Base-by-base conservation (phyloP, 2,797 vertebrate species). In the Sciaenops ocellatus region DNA sequence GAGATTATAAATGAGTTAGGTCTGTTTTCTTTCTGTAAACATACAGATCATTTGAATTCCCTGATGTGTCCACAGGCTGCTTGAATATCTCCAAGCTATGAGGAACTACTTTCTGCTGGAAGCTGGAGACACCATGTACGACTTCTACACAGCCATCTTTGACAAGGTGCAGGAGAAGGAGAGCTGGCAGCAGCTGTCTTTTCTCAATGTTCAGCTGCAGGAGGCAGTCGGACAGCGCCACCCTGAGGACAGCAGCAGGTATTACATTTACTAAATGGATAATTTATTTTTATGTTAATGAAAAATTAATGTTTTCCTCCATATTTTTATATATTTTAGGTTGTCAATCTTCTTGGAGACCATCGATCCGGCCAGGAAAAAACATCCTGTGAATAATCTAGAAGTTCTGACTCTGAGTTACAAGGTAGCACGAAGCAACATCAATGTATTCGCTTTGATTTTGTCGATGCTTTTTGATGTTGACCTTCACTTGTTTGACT, bases 41-140 rank as follows among this genome's bases (percentile, higher is more conserved):
- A 15, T 3, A 20, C 26, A 15, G 22, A 78, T 3, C 2, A 12
- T 73, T 38, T 72, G 59, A 80, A 28, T 28, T 47, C 7, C 26
- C 26, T 34, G 4, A 17, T 50, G 24, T 83, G 1, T 83, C 72
- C 60, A 41, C 81, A 99, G 98, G 85, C 89, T 99, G 69, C 93
- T 99, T 71, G 98, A 98, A 60, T 98, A 98, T 89, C 96, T 99
- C 59, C 97, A 99, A 62, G 97, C 98, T 17, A 99, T 99, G 98
- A 97, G 98, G 82, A 99, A 99, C 91, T 99, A 99, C 87, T 99
- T 99, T 90, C 94, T 99, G 74, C 95, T 99, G 92, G 98, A 99
- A 92, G 98, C 98, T 12, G 98, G 98, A 50, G 98, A 99, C 92
- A 99, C 97, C 38, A 99, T 99, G 98, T 99, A 99, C 78, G 98